These are phyloP conservation scores for Mastomys coucha DNA, from an alignment of 2,113 vertebrate species.

Conservation along the genomic window DNA sequence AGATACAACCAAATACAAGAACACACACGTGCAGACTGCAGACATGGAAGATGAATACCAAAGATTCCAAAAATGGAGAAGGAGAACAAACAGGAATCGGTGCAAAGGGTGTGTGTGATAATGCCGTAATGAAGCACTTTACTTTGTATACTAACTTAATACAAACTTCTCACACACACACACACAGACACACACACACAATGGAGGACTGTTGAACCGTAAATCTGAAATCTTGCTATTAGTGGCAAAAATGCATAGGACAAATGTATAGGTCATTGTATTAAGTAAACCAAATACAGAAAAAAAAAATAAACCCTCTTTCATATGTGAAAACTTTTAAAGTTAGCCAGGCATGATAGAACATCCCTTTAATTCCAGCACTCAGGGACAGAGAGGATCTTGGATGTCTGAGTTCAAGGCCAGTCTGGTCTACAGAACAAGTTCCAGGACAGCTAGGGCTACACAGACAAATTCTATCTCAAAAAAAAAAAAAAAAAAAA, in stretches of 20 bases:
- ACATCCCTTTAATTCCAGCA: not conserved
- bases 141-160: not conserved
- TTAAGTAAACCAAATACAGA: not conserved
- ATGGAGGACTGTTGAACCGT: not conserved
- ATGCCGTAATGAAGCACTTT: not conserved
- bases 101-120: not conserved
- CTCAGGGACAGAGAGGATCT: too few relatives aligned
- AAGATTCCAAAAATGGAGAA: not conserved
- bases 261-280: not conserved
- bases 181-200: not conserved
- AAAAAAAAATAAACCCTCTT: not conserved
- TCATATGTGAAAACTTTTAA: not conserved
- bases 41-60: not conserved
- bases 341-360: not conserved
- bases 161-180: not conserved
- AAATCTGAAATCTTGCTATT: not conserved
- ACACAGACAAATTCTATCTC: not conserved
- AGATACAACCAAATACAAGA: not conserved
- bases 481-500: not conserved
- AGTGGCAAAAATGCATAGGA: not conserved
- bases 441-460: not conserved
- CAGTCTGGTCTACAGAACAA: not conserved
- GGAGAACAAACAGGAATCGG: not conserved
- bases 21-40: not conserved
- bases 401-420: not conserved